Percentiles rank a stretch among this genome's conserved stretches.
Conservation (phyloP, 2,797 vertebrate species). For the Avahi laniger region DNA sequence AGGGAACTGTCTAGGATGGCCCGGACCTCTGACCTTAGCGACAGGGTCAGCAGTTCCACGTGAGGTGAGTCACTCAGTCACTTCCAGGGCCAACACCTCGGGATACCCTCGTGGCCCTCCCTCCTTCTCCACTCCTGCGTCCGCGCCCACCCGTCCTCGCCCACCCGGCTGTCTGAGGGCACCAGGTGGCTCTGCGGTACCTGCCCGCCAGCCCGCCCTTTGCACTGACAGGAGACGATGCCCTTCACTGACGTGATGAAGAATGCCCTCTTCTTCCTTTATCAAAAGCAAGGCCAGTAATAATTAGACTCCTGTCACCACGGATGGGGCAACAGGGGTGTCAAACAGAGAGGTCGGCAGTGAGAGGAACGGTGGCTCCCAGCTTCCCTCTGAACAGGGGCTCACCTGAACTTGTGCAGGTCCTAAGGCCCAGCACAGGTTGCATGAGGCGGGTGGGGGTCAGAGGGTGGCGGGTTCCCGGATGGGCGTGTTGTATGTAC, state of each 20-base stretch:
- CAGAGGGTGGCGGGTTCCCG: not conserved
- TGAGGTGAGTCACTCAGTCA: not conserved
- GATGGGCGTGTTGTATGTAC: rapidly evolving
- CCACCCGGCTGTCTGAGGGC: not conserved
- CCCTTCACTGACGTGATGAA: rapidly evolving
- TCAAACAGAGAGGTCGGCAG: too few relatives aligned
- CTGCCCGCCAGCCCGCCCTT: rapidly evolving
- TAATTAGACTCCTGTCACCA: not conserved
- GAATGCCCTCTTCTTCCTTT: not conserved
- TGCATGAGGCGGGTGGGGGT: not conserved
- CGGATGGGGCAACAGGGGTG: not conserved
- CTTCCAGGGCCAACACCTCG: not conserved
- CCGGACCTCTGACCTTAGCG: too few relatives aligned
- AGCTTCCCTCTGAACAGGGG: not conserved
- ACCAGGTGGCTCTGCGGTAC: rapidly evolving
- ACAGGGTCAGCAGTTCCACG: not conserved
- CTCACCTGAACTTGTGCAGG: not conserved
- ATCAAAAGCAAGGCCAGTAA: not conserved
- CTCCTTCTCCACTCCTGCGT: not conserved
- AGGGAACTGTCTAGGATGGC: not conserved
- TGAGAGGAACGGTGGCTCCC: not conserved
- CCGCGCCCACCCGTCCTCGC: too few relatives aligned
- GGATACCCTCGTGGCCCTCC: not conserved
- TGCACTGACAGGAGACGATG: not conserved
- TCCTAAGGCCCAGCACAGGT: not conserved